phyloP scores from a whole-genome alignment of 2,888 invertebrate genomes.

The Brenthis daphne region DNA sequence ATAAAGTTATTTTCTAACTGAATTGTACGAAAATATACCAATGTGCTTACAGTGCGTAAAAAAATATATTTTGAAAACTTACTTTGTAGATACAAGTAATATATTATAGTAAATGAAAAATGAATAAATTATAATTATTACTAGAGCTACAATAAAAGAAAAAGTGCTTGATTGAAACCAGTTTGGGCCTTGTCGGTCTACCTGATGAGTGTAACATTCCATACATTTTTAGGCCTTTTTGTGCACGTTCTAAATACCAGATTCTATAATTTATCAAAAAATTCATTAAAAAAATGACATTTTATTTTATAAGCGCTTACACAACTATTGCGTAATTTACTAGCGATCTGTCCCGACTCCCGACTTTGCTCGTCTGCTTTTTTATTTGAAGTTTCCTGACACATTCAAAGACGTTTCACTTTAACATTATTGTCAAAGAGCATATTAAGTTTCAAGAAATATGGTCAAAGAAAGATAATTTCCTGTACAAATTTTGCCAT shows the following conservation, averaged over 20 bases:
- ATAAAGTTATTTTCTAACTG: neutral
- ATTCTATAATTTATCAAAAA: slow-evolving; percentile 30
- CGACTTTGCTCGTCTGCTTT: no score
- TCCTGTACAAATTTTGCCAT: no score
- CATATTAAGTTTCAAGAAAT: no score
- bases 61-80: no score
- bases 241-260: slow-evolving; percentile 19
- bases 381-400: no score
- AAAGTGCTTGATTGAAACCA: slow-evolving; percentile 43
- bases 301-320: neutral
- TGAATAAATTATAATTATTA: slow-evolving; percentile 21
- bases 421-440: no score
- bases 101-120: neutral
- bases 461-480: no score
- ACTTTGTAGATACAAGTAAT: no score
- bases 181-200: slow-evolving; percentile 46
- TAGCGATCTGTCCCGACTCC: neutral
- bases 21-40: no score
- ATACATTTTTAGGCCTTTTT: slow-evolving; percentile 40
- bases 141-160: slow-evolving; percentile 25
- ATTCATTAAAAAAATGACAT: neutral
- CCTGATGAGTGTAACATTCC: slow-evolving; percentile 54
- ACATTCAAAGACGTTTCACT: no score
- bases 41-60: no score
- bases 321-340: neutral